phyloP scores from a whole-genome alignment of 2,797 vertebrate species.

The Phoebastria nigripes region DNA sequence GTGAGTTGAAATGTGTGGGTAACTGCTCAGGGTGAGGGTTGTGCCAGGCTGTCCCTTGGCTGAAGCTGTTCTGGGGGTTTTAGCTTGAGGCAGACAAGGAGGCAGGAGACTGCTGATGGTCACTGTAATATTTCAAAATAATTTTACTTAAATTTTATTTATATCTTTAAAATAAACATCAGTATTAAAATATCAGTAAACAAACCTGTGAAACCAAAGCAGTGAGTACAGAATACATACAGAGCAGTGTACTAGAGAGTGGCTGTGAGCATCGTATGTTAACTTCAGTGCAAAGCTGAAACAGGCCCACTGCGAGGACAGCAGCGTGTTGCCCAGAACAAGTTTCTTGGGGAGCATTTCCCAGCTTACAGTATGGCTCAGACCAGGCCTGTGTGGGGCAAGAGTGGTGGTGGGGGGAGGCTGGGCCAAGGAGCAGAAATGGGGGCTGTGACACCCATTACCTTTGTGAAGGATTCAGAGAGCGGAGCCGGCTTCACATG shows the following conservation, averaged over 20 bases:
- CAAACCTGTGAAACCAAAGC: neutral
- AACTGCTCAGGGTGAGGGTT: fast-evolving
- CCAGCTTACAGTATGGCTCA: neutral
- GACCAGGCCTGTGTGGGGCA: neutral
- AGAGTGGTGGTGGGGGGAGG: neutral
- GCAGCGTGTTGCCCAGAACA: neutral
- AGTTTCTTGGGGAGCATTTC: neutral
- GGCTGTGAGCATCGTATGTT: neutral
- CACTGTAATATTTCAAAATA: slow-evolving; percentile 19
- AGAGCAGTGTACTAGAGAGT: neutral
- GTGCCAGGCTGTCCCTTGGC: neutral
- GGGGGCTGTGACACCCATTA: fast-evolving
- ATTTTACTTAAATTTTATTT: slow-evolving; percentile 42
- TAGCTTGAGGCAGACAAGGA: neutral
- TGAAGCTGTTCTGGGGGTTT: neutral
- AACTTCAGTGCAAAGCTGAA: slow-evolving; percentile 12
- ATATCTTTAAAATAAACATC: slow-evolving; percentile 49
- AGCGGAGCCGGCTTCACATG: neutral
- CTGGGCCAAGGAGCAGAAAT: neutral
- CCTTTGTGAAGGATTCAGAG: neutral
- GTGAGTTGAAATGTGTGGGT: neutral
- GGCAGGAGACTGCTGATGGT: neutral
- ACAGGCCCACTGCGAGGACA: fast-evolving
- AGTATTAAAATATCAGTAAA: slow-evolving; percentile 30
- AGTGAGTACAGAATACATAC: neutral